phyloP scores from a whole-genome alignment of 2,113 vertebrate species.

The Aegotheles bennettii region DNA sequence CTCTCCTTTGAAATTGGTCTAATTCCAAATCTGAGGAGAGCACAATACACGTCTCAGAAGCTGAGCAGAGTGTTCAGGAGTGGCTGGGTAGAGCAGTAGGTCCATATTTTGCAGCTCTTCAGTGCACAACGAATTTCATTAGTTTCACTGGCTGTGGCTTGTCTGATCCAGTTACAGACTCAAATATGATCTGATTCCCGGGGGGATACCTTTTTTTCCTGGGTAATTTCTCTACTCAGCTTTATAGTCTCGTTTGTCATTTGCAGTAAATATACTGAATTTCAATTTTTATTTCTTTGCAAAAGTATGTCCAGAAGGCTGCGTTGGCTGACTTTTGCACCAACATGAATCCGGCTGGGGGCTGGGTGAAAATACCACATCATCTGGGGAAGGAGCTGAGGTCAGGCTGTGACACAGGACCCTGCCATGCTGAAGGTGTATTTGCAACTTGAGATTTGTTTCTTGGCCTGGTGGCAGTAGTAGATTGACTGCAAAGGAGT shows the following conservation, averaged over 20 bases:
- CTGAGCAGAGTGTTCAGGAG: neutral
- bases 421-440: neutral
- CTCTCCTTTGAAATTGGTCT: neutral
- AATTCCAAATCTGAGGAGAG: neutral
- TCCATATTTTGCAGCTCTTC: neutral
- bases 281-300: conserved; percentile 23
- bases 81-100: neutral
- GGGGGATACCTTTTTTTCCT: neutral
- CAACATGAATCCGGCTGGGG: neutral
- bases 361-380: neutral
- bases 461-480: neutral
- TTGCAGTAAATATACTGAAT: conserved; percentile 10
- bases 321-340: neutral
- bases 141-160: neutral
- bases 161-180: conserved; percentile 30
- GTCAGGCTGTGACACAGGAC: neutral
- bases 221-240: neutral
- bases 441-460: neutral
- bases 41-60: neutral
- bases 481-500: neutral
- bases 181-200: conserved; percentile 3
- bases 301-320: neutral
- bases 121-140: neutral
- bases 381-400: neutral
- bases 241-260: conserved; percentile 23